A percentile compares a stretch with the other conserved stretches of the same genome.
Conservation (phyloP, 2,888 invertebrate species). For the Agonopterix arenella region DNA sequence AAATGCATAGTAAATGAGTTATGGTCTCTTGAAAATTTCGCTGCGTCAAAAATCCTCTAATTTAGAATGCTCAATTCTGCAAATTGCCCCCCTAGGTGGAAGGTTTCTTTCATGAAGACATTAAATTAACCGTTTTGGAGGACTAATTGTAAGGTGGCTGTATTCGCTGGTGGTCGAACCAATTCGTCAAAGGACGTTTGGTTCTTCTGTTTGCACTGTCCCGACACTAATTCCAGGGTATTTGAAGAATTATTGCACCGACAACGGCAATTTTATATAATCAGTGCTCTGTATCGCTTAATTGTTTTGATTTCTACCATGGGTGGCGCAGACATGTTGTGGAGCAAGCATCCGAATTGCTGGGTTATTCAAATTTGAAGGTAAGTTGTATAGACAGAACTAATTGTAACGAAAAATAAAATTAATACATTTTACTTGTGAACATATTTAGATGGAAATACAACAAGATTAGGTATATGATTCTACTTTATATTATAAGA, state of each 20-base stretch:
- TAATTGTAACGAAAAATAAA: too few relatives aligned
- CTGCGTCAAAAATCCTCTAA: neutral
- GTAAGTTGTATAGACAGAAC: too few relatives aligned
- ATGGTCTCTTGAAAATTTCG: too few relatives aligned
- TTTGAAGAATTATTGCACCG: constrained; percentile 53
- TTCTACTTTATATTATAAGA: too few relatives aligned
- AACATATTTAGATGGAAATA: too few relatives aligned
- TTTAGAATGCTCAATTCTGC: constrained; percentile 8
- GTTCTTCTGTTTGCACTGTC: constrained; percentile 55
- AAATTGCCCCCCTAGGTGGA: constrained; percentile 9
- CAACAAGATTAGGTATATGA: too few relatives aligned
- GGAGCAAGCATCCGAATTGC: neutral
- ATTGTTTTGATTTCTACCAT: constrained; percentile 19
- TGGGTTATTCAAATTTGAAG: too few relatives aligned
- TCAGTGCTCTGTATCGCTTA: constrained; percentile 24
- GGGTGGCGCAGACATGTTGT: neutral
- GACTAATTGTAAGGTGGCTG: constrained; percentile 11
- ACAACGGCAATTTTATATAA: constrained; percentile 52
- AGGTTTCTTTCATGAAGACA: constrained; percentile 12
- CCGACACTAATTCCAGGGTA: constrained; percentile 51
- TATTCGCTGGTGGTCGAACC: constrained; percentile 42
- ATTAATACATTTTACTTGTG: too few relatives aligned
- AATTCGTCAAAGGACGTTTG: constrained; percentile 46
- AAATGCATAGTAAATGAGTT: too few relatives aligned
- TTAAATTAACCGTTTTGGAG: constrained; percentile 13